Evolutionary conservation across 2,113 vertebrate genomes (phyloP).

Genomic region (Myocastor coypus): DNA sequence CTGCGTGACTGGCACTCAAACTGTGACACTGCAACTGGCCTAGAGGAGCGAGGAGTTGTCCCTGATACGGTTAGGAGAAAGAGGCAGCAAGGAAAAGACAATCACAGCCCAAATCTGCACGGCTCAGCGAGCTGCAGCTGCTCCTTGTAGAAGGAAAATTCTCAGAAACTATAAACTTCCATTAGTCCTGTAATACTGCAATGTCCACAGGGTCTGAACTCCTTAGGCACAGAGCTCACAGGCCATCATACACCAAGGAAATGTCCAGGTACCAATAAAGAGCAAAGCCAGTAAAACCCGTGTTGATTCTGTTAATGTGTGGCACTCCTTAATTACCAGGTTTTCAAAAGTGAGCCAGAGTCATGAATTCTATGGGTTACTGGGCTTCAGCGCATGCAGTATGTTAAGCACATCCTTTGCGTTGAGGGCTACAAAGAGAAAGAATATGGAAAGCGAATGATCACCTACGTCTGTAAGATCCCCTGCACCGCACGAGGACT

Average conservation of each 20-base stretch:
- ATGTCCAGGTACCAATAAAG: background rate
- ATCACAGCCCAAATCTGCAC: background rate
- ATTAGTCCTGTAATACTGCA: background rate
- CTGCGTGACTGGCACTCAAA: conserved; percentile 47
- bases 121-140: background rate
- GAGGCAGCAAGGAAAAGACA: background rate
- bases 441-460: background rate
- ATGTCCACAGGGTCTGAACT: background rate
- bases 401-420: background rate
- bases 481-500: background rate
- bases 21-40: conserved; percentile 49
- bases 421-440: background rate
- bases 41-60: background rate
- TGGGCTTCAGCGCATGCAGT: background rate
- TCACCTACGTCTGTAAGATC: background rate
- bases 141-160: background rate
- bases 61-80: background rate
- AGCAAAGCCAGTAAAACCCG: background rate
- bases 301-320: background rate
- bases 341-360: background rate
- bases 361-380: background rate
- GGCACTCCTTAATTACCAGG: background rate
- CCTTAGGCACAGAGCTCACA: background rate
- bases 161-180: conserved; percentile 6
- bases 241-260: conserved; percentile 4